phyloP scores from a whole-genome alignment of 2,888 invertebrate species.

The Phaedon cochleariae region DNA sequence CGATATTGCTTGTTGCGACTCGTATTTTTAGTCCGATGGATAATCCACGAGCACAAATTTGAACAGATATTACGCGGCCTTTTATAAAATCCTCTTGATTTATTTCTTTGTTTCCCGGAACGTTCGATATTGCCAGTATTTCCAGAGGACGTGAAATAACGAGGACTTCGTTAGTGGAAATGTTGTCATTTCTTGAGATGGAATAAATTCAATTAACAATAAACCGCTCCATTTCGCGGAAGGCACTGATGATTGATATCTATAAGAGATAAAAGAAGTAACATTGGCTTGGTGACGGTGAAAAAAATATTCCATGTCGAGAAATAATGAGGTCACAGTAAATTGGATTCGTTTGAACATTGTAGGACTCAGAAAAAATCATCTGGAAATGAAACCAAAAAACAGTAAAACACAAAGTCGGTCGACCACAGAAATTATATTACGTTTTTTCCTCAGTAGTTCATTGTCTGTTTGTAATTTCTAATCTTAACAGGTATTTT shows the following conservation, averaged over 20 bases:
- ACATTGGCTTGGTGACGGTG: too few relatives aligned
- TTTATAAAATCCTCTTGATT: slow-evolving; percentile 1
- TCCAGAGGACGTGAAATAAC: neutral
- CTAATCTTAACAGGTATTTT: too few relatives aligned
- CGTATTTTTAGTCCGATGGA: neutral
- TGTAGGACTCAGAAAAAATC: too few relatives aligned
- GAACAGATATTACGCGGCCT: neutral
- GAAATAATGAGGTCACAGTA: too few relatives aligned
- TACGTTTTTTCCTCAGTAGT: too few relatives aligned
- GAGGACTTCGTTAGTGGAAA: neutral
- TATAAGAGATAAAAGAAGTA: neutral
- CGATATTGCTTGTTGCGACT: neutral
- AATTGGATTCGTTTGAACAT: too few relatives aligned
- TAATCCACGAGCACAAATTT: neutral
- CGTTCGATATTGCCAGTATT: neutral
- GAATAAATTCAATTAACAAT: neutral
- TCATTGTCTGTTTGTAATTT: too few relatives aligned
- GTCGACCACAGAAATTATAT: too few relatives aligned
- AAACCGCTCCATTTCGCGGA: neutral
- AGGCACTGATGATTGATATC: neutral
- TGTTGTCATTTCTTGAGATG: neutral
- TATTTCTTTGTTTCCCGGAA: neutral
- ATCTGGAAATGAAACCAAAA: too few relatives aligned
- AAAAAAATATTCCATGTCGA: too few relatives aligned
- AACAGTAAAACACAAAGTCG: too few relatives aligned